Percentiles rank a stretch among this genome's conserved stretches.
phyloP scores from a whole-genome alignment of 2,113 vertebrate species.

The Takifugu flavidus region DNA sequence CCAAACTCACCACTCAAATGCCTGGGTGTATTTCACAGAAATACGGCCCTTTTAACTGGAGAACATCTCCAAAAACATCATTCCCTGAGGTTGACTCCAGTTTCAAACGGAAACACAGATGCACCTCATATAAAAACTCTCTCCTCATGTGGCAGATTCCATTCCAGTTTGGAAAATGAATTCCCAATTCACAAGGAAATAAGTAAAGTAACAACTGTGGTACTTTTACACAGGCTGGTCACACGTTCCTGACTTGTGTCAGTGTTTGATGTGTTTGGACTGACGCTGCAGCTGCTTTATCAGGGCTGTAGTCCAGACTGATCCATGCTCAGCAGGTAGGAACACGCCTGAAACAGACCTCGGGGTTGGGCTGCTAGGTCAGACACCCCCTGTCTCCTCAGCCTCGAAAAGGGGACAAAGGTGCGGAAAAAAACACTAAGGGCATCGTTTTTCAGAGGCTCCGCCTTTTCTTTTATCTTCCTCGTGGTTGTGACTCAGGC shows the following conservation, averaged over 20 bases:
- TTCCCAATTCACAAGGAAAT: neutral
- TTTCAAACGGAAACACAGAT: too few relatives aligned
- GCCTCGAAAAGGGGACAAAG: conserved; percentile 1
- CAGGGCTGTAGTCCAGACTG: conserved; percentile 34
- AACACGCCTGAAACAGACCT: conserved; percentile 21
- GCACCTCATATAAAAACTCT: too few relatives aligned
- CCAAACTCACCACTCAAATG: too few relatives aligned
- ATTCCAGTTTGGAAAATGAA: too few relatives aligned
- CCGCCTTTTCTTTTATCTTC: neutral
- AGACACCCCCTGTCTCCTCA: neutral
- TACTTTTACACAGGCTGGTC: neutral
- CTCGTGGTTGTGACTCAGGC: conserved; percentile 11
- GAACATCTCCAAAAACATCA: too few relatives aligned
- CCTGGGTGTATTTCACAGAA: too few relatives aligned
- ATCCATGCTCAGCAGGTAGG: conserved; percentile 12
- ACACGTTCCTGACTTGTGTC: too few relatives aligned
- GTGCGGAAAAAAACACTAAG: neutral
- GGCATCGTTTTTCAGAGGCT: too few relatives aligned
- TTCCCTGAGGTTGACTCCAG: too few relatives aligned
- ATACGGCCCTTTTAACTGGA: too few relatives aligned
- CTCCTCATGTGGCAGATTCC: too few relatives aligned
- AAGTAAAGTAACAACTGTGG: neutral
- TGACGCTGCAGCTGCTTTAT: conserved; percentile 4
- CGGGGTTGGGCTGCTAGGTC: neutral
- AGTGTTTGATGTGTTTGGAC: too few relatives aligned